Evolutionary conservation across 2,888 invertebrate genomes (phyloP), one percentile per base, ranked within the genome.

Genomic region (Phoenoteleia sp.): DNA sequence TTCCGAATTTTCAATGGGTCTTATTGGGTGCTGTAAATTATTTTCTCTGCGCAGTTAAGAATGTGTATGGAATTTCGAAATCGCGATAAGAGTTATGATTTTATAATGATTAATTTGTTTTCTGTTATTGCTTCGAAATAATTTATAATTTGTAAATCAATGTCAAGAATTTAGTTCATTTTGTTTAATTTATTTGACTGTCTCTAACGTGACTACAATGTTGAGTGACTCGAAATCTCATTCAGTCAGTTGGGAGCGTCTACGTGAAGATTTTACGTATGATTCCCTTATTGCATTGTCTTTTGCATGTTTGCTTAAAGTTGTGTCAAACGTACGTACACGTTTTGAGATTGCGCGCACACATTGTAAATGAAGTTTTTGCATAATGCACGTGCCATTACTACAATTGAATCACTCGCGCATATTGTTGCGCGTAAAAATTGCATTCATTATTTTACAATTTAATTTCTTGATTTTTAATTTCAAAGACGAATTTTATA

Each of bases 181-280:
- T 45, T 58, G 62, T 77, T 52, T 77, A 62, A 60, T 77, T 69
- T 69, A 69, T 69, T 77, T 42, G 47, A 67, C 77, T 77, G 60
- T 45, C 60, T 60, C 39, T 60, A 67, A 81, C 81, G 81, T 81
- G 74, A 81, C 72, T 66, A 56, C 72, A 81, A 81, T 81, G 33
- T 49, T 17, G 36, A 72, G 39, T 15, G 13, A 54, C 64, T 71
- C 39, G 64, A 80, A 71, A 67, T 81, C 74, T 72, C 66, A 67
- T 81, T 74, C 74, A 71, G 72, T 39, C 58, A 67, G 77, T 76
- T 76, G 66, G 72, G 33, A 80, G 54, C 72, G 21, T 72, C 72
- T 72, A 80, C 72, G 72, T 72, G 72, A 76, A 76, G 58, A 80
- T 79, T 79, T 71, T 69, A 69, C 79, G 52, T 71, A 71, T 64